phyloP scores from a whole-genome alignment of 2,888 invertebrate species.

The Pristionchus japonicus region DNA sequence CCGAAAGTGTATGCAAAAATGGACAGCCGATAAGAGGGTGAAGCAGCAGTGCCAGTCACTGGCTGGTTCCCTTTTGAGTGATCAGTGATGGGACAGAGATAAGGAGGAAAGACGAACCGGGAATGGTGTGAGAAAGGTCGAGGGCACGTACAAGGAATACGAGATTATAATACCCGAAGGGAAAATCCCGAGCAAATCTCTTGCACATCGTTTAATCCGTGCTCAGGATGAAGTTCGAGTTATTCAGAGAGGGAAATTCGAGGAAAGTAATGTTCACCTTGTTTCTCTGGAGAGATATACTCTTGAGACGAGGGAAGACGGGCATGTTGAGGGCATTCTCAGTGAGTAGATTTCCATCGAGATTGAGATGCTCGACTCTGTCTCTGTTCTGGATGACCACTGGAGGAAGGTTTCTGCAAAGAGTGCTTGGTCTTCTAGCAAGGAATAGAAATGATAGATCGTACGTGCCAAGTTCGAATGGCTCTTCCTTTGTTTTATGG shows the following conservation, averaged over 20 bases:
- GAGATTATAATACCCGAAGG: too few species aligned
- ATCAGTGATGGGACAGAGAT: slow-evolving; percentile 16
- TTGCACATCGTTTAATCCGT: too few species aligned
- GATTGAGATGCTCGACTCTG: slow-evolving; percentile 61
- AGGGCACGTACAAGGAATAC: neutral
- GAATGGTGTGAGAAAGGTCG: neutral
- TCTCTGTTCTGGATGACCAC: slow-evolving; percentile 58
- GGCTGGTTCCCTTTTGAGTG: neutral
- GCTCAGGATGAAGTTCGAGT: too few species aligned
- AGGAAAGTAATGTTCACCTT: slow-evolving; percentile 45
- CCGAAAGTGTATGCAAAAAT: too few species aligned
- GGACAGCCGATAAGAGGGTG: neutral
- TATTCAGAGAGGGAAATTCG: neutral
- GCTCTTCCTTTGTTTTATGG: neutral
- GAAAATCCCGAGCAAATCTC: too few species aligned
- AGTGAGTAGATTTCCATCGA: slow-evolving; percentile 65
- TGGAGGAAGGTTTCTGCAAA: slow-evolving; percentile 61
- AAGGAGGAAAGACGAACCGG: neutral
- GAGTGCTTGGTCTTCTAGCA: too few species aligned
- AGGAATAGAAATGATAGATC: neutral
- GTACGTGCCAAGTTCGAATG: neutral
- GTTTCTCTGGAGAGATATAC: slow-evolving; percentile 58
- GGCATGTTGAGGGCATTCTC: slow-evolving; percentile 67
- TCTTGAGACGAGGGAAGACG: slow-evolving; percentile 55
- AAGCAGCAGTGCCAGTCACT: neutral